Conservation (phyloP, 92 coral and sea anemone genomes). For the Umimayanthus kanabou region DNA sequence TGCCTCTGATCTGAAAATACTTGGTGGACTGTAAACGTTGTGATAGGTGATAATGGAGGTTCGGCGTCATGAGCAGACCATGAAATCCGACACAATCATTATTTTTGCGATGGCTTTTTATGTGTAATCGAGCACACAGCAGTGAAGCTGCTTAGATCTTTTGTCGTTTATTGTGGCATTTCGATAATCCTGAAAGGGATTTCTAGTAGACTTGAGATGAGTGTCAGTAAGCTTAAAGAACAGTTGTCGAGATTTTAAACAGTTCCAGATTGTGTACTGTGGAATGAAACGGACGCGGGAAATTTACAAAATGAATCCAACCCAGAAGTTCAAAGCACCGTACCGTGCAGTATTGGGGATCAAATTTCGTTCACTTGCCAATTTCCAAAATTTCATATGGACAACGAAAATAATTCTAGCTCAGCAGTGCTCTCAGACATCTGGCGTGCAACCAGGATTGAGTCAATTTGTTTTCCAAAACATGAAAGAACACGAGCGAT, state of each 20-base stretch:
- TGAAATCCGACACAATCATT: slow-evolving; percentile 38
- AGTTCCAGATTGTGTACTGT: not conserved
- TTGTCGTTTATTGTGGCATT: not conserved
- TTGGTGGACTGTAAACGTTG: not conserved
- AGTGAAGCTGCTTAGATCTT: slow-evolving; percentile 12
- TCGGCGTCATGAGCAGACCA: slow-evolving; percentile 5
- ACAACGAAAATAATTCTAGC: not conserved
- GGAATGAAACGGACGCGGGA: slow-evolving; percentile 30
- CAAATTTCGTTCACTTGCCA: slow-evolving; percentile 9
- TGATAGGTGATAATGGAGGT: not conserved
- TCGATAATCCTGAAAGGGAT: slow-evolving; percentile 13
- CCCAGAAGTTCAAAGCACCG: not conserved
- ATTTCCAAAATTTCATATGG: not conserved
- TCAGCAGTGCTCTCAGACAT: not conserved
- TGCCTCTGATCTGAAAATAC: not conserved
- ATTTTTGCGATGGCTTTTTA: not conserved
- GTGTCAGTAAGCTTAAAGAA: not conserved
- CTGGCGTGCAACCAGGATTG: not conserved
- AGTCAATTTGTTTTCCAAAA: not conserved
- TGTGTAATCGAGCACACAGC: not conserved
- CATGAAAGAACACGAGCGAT: not conserved
- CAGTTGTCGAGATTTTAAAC: slow-evolving; percentile 1
- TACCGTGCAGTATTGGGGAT: not conserved
- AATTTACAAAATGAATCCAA: not conserved
- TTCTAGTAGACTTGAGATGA: not conserved